These are phyloP conservation scores for Chaunax sp. DNA, from an alignment of 2,797 vertebrate genomes.

Conservation along the genomic window DNA sequence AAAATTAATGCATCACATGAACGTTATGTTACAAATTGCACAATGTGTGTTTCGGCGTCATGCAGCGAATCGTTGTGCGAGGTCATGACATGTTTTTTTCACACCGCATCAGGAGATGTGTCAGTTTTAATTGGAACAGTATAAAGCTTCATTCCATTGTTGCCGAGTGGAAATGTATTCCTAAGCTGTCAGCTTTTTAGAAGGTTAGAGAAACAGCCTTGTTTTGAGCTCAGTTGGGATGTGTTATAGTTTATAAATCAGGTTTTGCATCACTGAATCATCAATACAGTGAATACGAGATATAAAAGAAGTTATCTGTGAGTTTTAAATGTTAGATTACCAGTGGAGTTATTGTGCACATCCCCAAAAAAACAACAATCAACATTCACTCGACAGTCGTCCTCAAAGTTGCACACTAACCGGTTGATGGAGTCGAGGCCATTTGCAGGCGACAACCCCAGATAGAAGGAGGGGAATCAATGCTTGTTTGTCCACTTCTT, in stretches of 20 bases:
- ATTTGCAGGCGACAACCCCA: conserved; percentile 63
- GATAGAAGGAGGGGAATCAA: conserved; percentile 72
- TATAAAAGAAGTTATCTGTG: no score
- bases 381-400: conserved; percentile 24
- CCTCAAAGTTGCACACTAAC: conserved; percentile 53
- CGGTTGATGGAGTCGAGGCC: conserved; percentile 65
- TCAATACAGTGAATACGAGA: not conserved
- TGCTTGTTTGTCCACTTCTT: conserved; percentile 79
- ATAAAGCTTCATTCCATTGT: conserved; percentile 10
- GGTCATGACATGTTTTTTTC: conserved; percentile 18
- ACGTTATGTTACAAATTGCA: not conserved
- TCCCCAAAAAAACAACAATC: conserved; percentile 13
- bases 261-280: conserved; percentile 16
- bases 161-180: conserved; percentile 29
- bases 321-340: no score
- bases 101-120: conserved; percentile 22
- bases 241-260: not conserved
- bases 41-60: not conserved
- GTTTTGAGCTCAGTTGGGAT: conserved; percentile 6
- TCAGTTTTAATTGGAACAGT: conserved; percentile 51
- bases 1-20: not conserved
- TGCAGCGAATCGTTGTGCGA: not conserved
- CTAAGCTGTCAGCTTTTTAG: conserved; percentile 16
- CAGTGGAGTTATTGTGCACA: no score
- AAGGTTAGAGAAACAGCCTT: conserved; percentile 16